phyloP scores from a whole-genome alignment of 2,113 vertebrate genomes.

The Sylvia atricapilla region DNA sequence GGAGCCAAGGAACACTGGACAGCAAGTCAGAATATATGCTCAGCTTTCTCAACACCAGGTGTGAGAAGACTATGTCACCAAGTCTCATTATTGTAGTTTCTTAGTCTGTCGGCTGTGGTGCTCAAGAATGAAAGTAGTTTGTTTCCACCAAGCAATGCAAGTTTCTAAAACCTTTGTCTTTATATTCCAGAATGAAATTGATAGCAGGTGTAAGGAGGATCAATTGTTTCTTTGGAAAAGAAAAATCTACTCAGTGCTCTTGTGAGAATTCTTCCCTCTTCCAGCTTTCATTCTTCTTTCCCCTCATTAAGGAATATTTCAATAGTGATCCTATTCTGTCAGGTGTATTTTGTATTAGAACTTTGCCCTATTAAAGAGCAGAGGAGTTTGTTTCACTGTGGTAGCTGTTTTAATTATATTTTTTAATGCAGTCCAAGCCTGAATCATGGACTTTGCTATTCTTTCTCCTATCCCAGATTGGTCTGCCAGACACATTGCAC shows the following conservation, averaged over 20 bases:
- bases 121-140: neutral
- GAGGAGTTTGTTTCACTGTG: neutral
- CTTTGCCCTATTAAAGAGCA: neutral
- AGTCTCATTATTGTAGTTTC: neutral
- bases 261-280: neutral
- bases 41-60: neutral
- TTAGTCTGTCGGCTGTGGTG: neutral
- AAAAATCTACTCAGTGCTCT: neutral
- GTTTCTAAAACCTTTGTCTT: neutral
- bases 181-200: neutral
- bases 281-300: neutral
- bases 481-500: neutral
- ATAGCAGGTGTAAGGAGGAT: neutral
- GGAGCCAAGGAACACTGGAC: neutral
- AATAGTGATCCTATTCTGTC: neutral
- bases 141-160: neutral
- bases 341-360: neutral
- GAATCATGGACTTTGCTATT: neutral
- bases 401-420: accelerated
- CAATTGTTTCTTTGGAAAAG: neutral
- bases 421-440: neutral
- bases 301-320: neutral
- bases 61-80: neutral
- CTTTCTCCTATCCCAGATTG: neutral
- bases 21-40: neutral